Percentiles rank a stretch among this genome's conserved stretches.
These are phyloP conservation scores for Hemibagrus wyckioides DNA, from an alignment of 2,113 vertebrate genomes.

Conservation along the genomic window DNA sequence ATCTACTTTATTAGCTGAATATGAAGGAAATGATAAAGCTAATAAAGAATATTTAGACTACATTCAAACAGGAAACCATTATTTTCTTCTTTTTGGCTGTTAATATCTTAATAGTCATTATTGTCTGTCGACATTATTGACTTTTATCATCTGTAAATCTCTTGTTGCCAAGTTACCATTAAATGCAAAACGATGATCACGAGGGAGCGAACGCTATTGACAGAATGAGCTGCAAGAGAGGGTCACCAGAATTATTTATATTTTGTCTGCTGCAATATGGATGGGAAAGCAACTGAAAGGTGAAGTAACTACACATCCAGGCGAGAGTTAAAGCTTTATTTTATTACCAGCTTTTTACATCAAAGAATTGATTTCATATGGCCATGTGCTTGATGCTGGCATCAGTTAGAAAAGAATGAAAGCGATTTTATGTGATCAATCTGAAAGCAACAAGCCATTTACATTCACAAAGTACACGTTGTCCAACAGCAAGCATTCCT, in stretches of 20 bases:
- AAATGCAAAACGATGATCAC: neutral
- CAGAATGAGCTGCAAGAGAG: neutral
- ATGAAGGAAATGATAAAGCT: too few species aligned
- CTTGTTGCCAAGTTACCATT: neutral
- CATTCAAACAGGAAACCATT: neutral
- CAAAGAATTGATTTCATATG: constrained; percentile 34
- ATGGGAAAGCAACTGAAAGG: constrained; percentile 5
- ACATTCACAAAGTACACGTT: constrained; percentile 43
- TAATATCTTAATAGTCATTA: neutral
- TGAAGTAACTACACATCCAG: neutral
- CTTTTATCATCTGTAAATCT: neutral
- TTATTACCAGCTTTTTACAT: constrained; percentile 42
- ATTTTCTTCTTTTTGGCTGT: neutral
- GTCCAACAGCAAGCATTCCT: constrained; percentile 48
- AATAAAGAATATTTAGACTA: neutral
- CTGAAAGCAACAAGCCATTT: constrained; percentile 35
- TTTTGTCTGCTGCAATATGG: neutral
- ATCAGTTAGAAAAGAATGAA: constrained; percentile 39
- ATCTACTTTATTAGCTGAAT: too few species aligned
- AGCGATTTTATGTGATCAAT: constrained; percentile 31
- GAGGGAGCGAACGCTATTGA: neutral
- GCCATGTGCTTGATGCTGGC: constrained; percentile 34
- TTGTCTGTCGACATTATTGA: neutral
- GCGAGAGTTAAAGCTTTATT: constrained; percentile 50
- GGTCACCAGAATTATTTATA: neutral